These are phyloP conservation scores for Balanococcus diminutus DNA, from an alignment of 2,888 invertebrate species.

Conservation along the genomic window DNA sequence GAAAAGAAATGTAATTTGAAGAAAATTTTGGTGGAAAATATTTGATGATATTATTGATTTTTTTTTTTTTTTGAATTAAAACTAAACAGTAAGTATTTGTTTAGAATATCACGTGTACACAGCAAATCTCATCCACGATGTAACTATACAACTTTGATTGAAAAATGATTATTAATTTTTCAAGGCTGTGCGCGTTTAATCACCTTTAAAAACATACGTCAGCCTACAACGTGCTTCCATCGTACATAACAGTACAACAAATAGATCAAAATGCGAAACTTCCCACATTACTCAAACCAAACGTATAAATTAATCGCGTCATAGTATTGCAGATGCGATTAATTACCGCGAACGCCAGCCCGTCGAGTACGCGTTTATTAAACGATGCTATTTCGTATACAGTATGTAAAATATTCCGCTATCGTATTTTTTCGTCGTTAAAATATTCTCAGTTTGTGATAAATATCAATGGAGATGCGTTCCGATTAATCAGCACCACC, in stretches of 20 bases:
- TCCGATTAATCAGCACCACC: neutral
- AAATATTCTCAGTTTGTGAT: neutral
- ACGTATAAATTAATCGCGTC: neutral
- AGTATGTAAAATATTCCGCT: neutral
- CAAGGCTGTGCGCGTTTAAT: conserved; percentile 1
- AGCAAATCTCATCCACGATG: neutral
- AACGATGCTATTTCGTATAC: neutral
- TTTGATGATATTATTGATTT: too few species aligned
- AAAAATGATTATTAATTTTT: neutral
- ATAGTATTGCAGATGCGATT: neutral
- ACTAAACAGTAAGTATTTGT: too few species aligned
- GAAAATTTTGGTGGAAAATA: too few species aligned
- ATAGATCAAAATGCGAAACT: neutral
- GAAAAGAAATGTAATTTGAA: too few species aligned
- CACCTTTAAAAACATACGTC: neutral
- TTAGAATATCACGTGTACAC: too few species aligned
- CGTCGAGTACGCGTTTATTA: neutral
- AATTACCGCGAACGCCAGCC: neutral
- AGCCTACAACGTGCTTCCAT: neutral
- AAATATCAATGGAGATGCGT: conserved; percentile 5
- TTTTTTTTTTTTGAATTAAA: too few species aligned
- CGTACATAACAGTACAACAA: neutral
- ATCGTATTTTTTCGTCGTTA: neutral
- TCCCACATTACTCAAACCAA: neutral
- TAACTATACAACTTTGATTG: neutral